Conservation (phyloP, 2,113 vertebrate genomes). For the Phyllostomus discolor region DNA sequence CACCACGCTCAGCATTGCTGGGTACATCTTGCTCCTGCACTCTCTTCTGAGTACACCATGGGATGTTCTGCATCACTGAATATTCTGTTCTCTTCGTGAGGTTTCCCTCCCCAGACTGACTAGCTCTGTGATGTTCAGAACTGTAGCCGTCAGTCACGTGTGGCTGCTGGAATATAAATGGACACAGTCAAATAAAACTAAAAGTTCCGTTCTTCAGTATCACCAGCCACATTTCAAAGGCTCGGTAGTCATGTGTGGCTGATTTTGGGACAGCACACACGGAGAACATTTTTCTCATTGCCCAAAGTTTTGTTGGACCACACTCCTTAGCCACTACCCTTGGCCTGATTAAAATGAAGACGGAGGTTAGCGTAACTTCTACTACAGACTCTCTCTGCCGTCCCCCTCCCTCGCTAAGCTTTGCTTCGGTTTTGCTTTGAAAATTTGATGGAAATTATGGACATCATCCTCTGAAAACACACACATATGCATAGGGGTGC, state of each 20-base stretch:
- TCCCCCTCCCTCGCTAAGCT: background rate
- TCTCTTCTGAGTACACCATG: background rate
- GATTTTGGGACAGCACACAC: background rate
- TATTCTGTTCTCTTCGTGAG: background rate
- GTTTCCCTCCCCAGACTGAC: background rate
- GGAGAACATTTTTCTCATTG: background rate
- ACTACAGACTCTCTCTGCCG: background rate
- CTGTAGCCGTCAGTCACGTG: background rate
- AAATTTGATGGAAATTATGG: background rate
- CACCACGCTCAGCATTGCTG: accelerated
- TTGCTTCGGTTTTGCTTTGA: background rate
- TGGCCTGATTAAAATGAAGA: background rate
- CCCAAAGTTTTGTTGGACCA: background rate
- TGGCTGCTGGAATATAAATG: background rate
- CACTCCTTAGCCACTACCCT: background rate
- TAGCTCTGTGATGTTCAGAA: background rate
- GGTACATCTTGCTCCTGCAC: accelerated
- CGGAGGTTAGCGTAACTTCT: background rate
- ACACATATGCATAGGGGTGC: accelerated
- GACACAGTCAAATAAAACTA: background rate
- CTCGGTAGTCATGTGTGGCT: background rate
- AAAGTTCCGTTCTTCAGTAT: background rate
- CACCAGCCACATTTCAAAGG: background rate
- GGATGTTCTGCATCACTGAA: background rate
- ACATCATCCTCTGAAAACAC: background rate